A percentile compares a stretch with the other conserved stretches of the same genome.
Conservation (phyloP, 2,113 vertebrate genomes). For the Clarias batrachus region DNA sequence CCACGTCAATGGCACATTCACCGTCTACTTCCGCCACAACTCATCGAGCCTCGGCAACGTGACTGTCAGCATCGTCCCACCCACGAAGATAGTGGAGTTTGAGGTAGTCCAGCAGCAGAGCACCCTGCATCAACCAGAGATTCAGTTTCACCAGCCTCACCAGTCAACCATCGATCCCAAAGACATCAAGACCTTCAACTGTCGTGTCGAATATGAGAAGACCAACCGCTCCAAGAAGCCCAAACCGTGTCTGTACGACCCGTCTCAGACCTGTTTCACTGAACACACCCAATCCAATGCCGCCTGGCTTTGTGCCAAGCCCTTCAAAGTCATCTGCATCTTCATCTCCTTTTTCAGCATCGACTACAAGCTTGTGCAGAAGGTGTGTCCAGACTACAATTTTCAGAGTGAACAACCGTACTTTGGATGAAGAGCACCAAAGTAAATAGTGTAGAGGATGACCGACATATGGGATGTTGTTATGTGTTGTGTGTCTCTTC, state of each 20-base stretch:
- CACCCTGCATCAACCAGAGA: conserved; percentile 77
- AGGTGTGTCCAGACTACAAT: conserved; percentile 98
- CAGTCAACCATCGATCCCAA: conserved; percentile 85
- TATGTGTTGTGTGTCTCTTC: conserved; percentile 40
- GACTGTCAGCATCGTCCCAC: conserved; percentile 91
- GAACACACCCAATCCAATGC: conserved; percentile 96
- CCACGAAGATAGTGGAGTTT: conserved; percentile 88
- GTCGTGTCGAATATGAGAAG: conserved; percentile 94
- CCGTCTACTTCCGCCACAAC: conserved; percentile 96
- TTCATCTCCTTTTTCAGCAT: conserved; percentile 98
- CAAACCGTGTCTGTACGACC: conserved; percentile 93
- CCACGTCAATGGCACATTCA: conserved; percentile 97
- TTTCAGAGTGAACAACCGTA: conserved; percentile 96
- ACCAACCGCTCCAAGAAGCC: conserved; percentile 93
- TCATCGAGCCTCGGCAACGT: conserved; percentile 93
- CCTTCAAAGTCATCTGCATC: conserved; percentile 99
- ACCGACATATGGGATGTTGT: conserved; percentile 21
- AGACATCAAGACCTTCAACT: conserved; percentile 89
- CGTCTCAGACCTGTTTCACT: conserved; percentile 91
- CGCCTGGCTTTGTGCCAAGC: conserved; percentile 95
- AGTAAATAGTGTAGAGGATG: conserved; percentile 15
- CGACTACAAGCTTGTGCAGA: conserved; percentile 98
- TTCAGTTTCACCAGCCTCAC: conserved; percentile 77
- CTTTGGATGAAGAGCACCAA: conserved; percentile 76
- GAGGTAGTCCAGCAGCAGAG: conserved; percentile 81